phyloP scores from a whole-genome alignment of 2,113 vertebrate species.

The Anguilla rostrata region DNA sequence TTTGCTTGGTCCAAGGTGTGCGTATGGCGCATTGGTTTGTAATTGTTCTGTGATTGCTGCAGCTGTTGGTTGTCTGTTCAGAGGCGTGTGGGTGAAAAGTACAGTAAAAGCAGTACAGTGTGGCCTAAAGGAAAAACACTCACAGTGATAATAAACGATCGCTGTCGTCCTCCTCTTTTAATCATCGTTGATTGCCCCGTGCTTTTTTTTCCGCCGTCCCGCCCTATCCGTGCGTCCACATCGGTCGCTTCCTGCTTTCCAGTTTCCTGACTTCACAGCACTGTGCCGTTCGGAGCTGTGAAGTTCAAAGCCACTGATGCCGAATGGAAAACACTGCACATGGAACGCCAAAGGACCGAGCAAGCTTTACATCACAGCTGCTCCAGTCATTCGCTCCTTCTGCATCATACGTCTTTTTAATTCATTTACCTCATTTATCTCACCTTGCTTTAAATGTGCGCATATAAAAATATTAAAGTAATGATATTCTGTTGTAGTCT shows the following conservation, averaged over 20 bases:
- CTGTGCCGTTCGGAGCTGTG: neutral
- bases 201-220: neutral
- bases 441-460: neutral
- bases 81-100: neutral
- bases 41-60: neutral
- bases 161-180: neutral
- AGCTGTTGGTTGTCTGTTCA: no score
- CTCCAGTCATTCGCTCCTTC: neutral
- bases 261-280: neutral
- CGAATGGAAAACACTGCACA: neutral
- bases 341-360: neutral
- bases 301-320: neutral
- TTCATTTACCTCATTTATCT: neutral
- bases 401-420: neutral
- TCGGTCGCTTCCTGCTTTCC: neutral
- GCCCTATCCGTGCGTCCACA: neutral
- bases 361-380: neutral
- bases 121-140: neutral
- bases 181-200: constrained; percentile 4
- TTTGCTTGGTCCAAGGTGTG: neutral
- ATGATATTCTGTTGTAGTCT: no score
- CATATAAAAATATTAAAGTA: neutral
- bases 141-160: neutral
- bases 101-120: neutral
- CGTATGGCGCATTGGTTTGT: neutral